A percentile compares a stretch with the other conserved stretches of the same genome.
phyloP scores from a whole-genome alignment of 1,140 invertebrate genomes.

The Melanaphis sacchari region DNA sequence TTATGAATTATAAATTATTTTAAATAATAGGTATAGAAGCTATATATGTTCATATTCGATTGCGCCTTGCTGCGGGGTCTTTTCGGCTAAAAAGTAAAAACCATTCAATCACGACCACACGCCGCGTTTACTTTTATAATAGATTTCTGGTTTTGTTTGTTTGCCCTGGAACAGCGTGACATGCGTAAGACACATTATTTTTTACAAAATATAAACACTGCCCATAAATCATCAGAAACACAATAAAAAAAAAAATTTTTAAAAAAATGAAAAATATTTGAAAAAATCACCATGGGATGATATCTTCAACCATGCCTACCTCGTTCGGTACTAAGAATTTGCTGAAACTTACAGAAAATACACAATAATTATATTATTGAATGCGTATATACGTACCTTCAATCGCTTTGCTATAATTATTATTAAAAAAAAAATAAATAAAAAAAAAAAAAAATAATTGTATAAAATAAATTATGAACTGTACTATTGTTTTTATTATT shows the following conservation, averaged over 20 bases:
- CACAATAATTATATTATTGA: neutral
- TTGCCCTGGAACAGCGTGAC: constrained; percentile 51
- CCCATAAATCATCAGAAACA: constrained; percentile 44
- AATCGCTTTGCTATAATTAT: too few relatives aligned
- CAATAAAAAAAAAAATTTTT: constrained; percentile 48
- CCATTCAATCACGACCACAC: constrained; percentile 49
- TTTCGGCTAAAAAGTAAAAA: constrained; percentile 25
- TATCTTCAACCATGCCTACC: neutral
- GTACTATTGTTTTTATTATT: too few relatives aligned
- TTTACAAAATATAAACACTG: constrained; percentile 34
- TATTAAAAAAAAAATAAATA: too few relatives aligned
- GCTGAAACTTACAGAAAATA: neutral
- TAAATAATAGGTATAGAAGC: neutral
- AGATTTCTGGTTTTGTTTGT: constrained; percentile 16
- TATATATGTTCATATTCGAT: neutral
- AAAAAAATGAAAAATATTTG: neutral
- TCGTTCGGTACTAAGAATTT: neutral
- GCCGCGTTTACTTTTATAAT: constrained; percentile 37
- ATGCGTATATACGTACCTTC: neutral
- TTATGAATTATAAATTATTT: neutral
- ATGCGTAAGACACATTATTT: constrained; percentile 19
- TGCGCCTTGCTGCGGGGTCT: neutral
- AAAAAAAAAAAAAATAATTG: too few relatives aligned
- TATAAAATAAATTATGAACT: too few relatives aligned
- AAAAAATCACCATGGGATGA: constrained; percentile 24